Base-by-base conservation (phyloP, 1,140 invertebrate genomes). In the Kradibia gibbosae region DNA sequence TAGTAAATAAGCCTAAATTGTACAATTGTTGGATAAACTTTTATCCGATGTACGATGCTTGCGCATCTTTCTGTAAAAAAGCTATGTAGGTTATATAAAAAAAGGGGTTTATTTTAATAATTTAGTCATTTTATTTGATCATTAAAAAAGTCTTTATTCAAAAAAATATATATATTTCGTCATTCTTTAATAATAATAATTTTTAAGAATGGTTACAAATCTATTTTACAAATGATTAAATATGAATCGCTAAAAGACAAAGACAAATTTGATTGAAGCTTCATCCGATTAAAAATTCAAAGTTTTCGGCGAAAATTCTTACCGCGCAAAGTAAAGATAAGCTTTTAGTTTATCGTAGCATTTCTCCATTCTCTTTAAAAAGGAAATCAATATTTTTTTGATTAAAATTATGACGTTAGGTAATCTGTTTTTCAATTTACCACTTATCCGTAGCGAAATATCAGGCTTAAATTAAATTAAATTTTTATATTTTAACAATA, bases 41-140 rank as follows among this genome's bases (percentile, higher is more conserved):
- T 67, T 42, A 45, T 75, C 55, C 48, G 25, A 67, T 83, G 45
- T 55, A 57, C 65, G 75, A 72, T 75, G 75, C 71, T 45, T 65
- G 79, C 75, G 13, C 42, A 42, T 48, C 73, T 8, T 74, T 75
- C 48, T 39, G n/a, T 75, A 28, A 62, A 80, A 62, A 80, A 78
- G 76, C 31, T 20, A 71, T 20, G 55, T 74, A 48, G 25, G 42
- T 75, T 65, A 62, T 73, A 80, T n/a, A n/a, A 57, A 62, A 71
- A 78, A 20, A 57, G 36, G 67, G 55, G 53, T 71, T 70, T 60
- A 31, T 48, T 71, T 55, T 34, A 55, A 71, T 42, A 71, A 71
- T 28, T 71, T 28, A 50, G 55, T 5, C 25, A 11, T 2, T 72
- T n/a, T 53, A 20, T 76, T 60, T 62, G 53, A 11, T 53, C n/a